Conservation (phyloP, 1,140 invertebrate species). For the Calephelis nemesis region DNA sequence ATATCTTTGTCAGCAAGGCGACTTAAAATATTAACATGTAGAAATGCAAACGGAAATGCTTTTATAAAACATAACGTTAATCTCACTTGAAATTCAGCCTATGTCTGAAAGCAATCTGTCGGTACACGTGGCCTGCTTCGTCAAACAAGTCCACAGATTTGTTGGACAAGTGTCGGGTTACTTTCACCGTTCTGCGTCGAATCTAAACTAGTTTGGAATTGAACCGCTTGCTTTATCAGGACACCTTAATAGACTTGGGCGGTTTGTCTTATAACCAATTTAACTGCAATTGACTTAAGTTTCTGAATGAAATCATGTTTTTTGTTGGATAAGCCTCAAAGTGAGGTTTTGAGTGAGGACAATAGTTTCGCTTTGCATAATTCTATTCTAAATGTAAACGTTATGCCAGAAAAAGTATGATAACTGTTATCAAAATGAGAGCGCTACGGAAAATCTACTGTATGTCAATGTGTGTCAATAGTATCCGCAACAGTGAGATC, state of each 20-base stretch:
- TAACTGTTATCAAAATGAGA: too few species aligned
- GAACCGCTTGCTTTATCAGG: conserved; percentile 38
- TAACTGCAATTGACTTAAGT: background rate
- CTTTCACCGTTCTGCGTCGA: conserved; percentile 39
- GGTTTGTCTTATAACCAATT: conserved; percentile 14
- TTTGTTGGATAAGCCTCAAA: too few species aligned
- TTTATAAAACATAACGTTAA: conserved; percentile 19
- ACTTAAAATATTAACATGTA: too few species aligned
- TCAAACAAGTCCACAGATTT: conserved; percentile 46
- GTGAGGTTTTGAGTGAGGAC: too few species aligned
- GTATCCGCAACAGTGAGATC: too few species aligned
- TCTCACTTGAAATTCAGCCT: conserved; percentile 19
- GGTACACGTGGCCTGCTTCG: conserved; percentile 33
- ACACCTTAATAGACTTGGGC: conserved; percentile 22
- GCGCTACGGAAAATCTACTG: too few species aligned
- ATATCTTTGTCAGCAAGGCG: too few species aligned
- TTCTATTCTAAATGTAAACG: too few species aligned
- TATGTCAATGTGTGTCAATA: too few species aligned
- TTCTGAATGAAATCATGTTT: too few species aligned
- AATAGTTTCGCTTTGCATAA: too few species aligned
- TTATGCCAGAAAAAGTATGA: too few species aligned
- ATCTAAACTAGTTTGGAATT: conserved; percentile 46
- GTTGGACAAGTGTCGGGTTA: conserved; percentile 54
- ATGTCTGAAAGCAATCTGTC: conserved; percentile 20
- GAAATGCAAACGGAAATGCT: background rate